A percentile compares a stretch with the other conserved stretches of the same genome.
phyloP scores from a whole-genome alignment of 2,888 invertebrate genomes.

The Parnassius apollo region DNA sequence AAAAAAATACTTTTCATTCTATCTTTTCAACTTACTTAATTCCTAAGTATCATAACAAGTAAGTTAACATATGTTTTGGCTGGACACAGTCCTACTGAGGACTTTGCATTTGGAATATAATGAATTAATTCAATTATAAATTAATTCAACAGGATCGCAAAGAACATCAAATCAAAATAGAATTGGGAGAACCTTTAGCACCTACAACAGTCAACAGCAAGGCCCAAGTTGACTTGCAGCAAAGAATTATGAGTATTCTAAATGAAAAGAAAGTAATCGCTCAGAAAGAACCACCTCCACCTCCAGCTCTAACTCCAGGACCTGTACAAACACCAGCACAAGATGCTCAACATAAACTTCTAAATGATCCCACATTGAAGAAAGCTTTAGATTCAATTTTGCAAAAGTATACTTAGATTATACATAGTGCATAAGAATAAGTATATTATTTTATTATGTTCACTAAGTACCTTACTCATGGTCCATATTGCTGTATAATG shows the following conservation, averaged over 20 bases:
- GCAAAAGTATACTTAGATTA: slow-evolving; percentile 59
- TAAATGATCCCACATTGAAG: slow-evolving; percentile 89
- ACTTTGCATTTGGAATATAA: neutral
- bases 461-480: no score
- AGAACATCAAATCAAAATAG: slow-evolving; percentile 87
- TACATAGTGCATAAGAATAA: no score
- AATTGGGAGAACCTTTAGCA: slow-evolving; percentile 85
- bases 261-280: slow-evolving; percentile 82
- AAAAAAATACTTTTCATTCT: no score
- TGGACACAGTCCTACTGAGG: neutral
- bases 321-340: slow-evolving; percentile 45
- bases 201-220: slow-evolving; percentile 62
- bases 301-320: slow-evolving; percentile 22
- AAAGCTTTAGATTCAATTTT: slow-evolving; percentile 88
- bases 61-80: neutral
- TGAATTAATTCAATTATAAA: neutral
- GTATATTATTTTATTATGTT: no score
- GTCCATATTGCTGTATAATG: no score
- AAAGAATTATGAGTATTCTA: slow-evolving; percentile 88
- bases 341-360: slow-evolving; percentile 76
- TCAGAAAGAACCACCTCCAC: slow-evolving; percentile 20
- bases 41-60: no score
- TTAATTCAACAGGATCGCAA: slow-evolving; percentile 81
- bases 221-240: slow-evolving; percentile 87
- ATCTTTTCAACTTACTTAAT: no score